Base-by-base conservation (phyloP, 2,888 invertebrate species). In the Oscheius onirici region DNA sequence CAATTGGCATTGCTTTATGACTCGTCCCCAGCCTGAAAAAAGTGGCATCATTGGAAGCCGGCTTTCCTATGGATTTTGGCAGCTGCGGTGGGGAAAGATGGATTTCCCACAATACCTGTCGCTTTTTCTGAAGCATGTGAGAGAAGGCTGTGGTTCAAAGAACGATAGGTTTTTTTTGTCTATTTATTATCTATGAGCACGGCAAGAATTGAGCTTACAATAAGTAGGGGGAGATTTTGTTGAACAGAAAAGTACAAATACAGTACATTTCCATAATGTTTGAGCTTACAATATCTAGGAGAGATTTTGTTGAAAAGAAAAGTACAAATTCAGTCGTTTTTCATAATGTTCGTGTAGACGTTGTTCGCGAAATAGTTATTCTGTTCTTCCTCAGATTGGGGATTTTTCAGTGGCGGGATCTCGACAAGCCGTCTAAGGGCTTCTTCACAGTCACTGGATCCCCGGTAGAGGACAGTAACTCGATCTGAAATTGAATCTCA, bases 381-480 rank as follows among this genome's bases (percentile, higher is more conserved):
- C 22, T 58, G 1, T 11, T 58, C 43, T 13, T 22, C 26, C 15
- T 28, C 13, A 26, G 55, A 55, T 8, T 24, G 2, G 17, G 58
- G 17, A 17, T n/a, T 17, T 2, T 40, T 22, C 17, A 24, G 15
- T 13, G 58, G 41, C 2, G 58, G 58, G 17, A 58, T 20, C 41
- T 58, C 58, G 40, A 58, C 43, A 17, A 58, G 17, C 11, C 22
- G 40, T 11, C 58, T 11, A 5, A 58, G 58, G 0, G 20, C n/a
- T 22, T 58, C 58, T 17, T 58, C 58, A 11, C 41, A 40, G n/a
- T 58, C 58, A n/a, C 20, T 41, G 20, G 20, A 20, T 13, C 58
- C 58, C 20, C 58, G 1, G 20, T 41, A 58, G 41, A 40, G 13
- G 1, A 58, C 41, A 17, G 22, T 41, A 2, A 58, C 58, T 17